Evolutionary conservation across 2,113 vertebrate species (phyloP), one percentile per base, ranked within the genome.

Genomic region (Synchiropus splendidus): DNA sequence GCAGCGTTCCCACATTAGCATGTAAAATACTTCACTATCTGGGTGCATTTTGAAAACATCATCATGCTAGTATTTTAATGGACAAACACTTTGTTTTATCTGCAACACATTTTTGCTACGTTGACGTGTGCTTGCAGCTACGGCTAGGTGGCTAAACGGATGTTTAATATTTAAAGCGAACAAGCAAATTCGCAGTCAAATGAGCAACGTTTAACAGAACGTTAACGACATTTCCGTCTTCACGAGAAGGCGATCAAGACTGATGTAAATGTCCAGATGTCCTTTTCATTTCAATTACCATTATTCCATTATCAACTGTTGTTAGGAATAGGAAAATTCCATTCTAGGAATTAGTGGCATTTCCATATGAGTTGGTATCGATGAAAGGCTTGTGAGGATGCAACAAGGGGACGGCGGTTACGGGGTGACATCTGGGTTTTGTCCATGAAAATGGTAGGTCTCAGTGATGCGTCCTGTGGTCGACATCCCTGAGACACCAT

Each of bases 131-230:
- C 21, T n/a, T n/a, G n/a, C n/a, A n/a, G n/a, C n/a, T n/a, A 8
- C 21, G 21, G 21, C 21, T 27, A 27, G n/a, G n/a, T n/a, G n/a
- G 21, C 21, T 75, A 78, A 81, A 78, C 53, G 62, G 70, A 74
- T 67, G 68, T 75, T 75, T 78, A 31, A 12, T 42, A 69, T 73
- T 78, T 66, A 58, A 74, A 78, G 78, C 64, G 62, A 56, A 53
- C 86, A 92, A 83, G 82, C 91, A 92, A 92, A 92, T 91, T 55
- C 87, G 87, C 69, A 94, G 88, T 91, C 89, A 94, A 92, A 91
- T 92, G 79, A 89, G 83, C 85, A 89, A 86, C 78, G 71, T 81
- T 88, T 77, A 83, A 70, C 76, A 75, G 81, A 77, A 78, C 67
- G 80, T 88, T 87, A 83, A 86, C 50, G 51, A 45, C 41, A 36